Percentiles rank a stretch among this genome's conserved stretches.
phyloP scores from a whole-genome alignment of 1,140 invertebrate species.

The Eueides isabella region DNA sequence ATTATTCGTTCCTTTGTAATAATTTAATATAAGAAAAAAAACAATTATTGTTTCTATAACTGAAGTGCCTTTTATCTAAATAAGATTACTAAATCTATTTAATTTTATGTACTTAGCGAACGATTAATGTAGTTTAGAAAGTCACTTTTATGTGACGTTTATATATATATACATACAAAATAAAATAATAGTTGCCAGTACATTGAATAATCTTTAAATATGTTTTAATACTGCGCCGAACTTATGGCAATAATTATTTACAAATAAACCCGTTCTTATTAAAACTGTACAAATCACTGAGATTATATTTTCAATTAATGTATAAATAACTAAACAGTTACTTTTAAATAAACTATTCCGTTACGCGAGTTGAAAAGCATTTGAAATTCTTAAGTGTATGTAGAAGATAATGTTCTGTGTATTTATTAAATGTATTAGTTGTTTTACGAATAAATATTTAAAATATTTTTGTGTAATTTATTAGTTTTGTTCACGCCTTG shows the following conservation, averaged over 20 bases:
- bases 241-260: background rate
- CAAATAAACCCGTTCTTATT: background rate
- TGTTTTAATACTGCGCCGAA: background rate
- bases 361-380: background rate
- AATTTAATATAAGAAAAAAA: too few species aligned
- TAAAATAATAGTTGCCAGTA: background rate
- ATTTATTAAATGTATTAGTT: slow-evolving; percentile 5
- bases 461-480: background rate
- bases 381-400: background rate
- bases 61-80: slow-evolving; percentile 22
- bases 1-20: background rate
- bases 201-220: background rate
- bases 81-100: slow-evolving; percentile 2
- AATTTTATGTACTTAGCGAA: background rate
- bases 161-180: background rate
- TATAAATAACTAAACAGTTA: background rate
- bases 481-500: background rate
- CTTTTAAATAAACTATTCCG: background rate
- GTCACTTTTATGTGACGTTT: background rate
- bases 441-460: slow-evolving; percentile 13
- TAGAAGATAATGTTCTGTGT: slow-evolving; percentile 5
- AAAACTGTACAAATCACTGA: background rate
- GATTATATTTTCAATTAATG: background rate
- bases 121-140: background rate
- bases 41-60: too few species aligned